Conservation (phyloP, 2,888 invertebrate genomes). For the Ophion ellenae region DNA sequence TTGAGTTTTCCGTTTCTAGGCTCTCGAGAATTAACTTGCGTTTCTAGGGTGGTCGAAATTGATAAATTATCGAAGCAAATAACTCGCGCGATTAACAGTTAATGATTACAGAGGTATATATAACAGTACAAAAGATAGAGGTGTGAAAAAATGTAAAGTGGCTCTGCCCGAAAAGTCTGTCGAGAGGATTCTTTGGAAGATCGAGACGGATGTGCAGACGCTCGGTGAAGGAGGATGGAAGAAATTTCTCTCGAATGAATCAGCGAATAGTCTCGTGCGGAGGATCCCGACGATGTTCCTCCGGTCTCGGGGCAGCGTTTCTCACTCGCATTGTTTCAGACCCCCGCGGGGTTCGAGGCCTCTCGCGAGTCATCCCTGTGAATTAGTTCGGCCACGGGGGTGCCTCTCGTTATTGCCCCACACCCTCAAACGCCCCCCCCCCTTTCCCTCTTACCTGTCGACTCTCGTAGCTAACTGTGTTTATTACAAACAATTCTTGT, state of each 20-base stretch:
- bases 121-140: neutral
- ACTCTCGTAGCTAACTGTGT: slow-evolving; percentile 9
- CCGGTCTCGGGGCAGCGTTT: slow-evolving; percentile 73
- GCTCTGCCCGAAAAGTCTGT: neutral
- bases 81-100: neutral
- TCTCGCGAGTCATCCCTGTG: slow-evolving; percentile 83
- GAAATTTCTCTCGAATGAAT: slow-evolving; percentile 68
- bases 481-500: neutral
- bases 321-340: slow-evolving; percentile 83
- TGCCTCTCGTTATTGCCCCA: slow-evolving; percentile 80
- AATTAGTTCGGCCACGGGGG: slow-evolving; percentile 83
- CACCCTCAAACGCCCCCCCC: slow-evolving; percentile 56
- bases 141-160: neutral
- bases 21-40: neutral
- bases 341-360: slow-evolving; percentile 79
- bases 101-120: neutral
- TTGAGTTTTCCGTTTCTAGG: neutral
- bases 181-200: neutral
- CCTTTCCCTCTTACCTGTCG: slow-evolving; percentile 32
- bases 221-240: slow-evolving; percentile 37
- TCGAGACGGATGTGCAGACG: slow-evolving; percentile 41
- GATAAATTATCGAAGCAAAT: neutral
- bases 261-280: slow-evolving; percentile 70
- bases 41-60: neutral
- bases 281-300: slow-evolving; percentile 52